Base-by-base conservation (phyloP, 1,140 invertebrate genomes). In the Ceratina calcarata region DNA sequence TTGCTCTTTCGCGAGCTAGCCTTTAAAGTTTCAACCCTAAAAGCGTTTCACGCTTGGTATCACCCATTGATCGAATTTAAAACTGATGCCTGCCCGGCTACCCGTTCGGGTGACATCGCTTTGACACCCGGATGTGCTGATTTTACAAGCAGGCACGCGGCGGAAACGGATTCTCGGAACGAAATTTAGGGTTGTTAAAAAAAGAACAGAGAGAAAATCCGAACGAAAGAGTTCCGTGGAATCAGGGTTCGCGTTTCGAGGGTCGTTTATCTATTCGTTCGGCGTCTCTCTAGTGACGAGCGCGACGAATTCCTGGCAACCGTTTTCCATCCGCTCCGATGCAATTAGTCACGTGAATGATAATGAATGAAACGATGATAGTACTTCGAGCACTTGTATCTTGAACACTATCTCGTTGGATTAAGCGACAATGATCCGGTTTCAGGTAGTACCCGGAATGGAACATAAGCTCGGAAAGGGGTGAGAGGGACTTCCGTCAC, bases 21-120 rank as follows among this genome's bases (percentile, higher is more conserved):
- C 90, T 91, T 92, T 91, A 91, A 91, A 92, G 88, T 91, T 88
- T 91, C 90, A 92, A 91, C 91, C 91, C 91, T 93, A 92, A 93
- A 93, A 93, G 91, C 91, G 91, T 93, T 93, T 92, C 92, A 93
- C 91, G 91, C 89, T 90, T 89, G 88, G 90, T 86, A 83, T 92
- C 89, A 91, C 87, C 92, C 91, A 93, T 93, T 93, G 91, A 93
- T 93, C 90, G 91, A 92, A 93, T 92, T 92, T 91, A 90, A 92
- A 93, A 93, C 80, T 88, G 87, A 91, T 89, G 90, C 86, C 86
- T 83, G 74, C 80, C 61, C 62, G 49, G 51, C 66, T 72, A 81
- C 75, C 67, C 78, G 81, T 87, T 88, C 88, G 88, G 83, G 80
- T 92, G 91, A 92, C 89, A 90, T 87, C 89, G 89, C 91, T 91